Evolutionary conservation across 2,888 invertebrate species (phyloP).

Genomic region (Drosophila cognata): DNA sequence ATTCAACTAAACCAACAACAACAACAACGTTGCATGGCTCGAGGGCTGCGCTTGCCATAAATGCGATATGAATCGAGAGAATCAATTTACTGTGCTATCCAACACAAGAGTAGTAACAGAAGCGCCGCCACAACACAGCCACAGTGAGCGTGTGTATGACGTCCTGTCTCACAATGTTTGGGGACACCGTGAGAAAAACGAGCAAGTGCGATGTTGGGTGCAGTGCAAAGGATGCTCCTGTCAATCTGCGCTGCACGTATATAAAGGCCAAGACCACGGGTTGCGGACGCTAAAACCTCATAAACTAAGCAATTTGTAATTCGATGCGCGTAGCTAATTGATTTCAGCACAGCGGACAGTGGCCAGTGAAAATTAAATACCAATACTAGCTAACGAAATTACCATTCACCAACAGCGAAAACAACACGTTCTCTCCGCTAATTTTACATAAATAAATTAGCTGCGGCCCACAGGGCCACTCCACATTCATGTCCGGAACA

Average conservation of each 20-base stretch:
- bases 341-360: constrained; percentile 53
- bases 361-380: constrained; percentile 57
- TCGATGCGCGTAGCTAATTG: constrained; percentile 67
- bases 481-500: neutral
- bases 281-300: constrained; percentile 35
- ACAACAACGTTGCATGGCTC: constrained; percentile 12
- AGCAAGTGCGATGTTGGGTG: constrained; percentile 18
- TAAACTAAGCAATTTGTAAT: constrained; percentile 67
- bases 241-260: constrained; percentile 10
- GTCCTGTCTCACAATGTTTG: constrained; percentile 43
- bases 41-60: constrained; percentile 37
- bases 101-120: neutral
- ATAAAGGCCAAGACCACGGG: constrained; percentile 15
- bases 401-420: constrained; percentile 19
- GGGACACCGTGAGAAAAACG: constrained; percentile 42
- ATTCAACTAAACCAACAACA: constrained; percentile 6
- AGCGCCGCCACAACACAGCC: constrained; percentile 18
- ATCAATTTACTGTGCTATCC: constrained; percentile 56
- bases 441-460: constrained; percentile 59
- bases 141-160: constrained; percentile 29
- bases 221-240: neutral
- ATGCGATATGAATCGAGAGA: constrained; percentile 65
- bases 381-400: constrained; percentile 24
- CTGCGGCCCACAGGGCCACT: constrained; percentile 20
- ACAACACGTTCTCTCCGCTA: constrained; percentile 48